A percentile compares a stretch with the other conserved stretches of the same genome.
These are phyloP conservation scores for Scaptomyza reducta DNA, from an alignment of 2,888 invertebrate genomes.

Conservation along the genomic window DNA sequence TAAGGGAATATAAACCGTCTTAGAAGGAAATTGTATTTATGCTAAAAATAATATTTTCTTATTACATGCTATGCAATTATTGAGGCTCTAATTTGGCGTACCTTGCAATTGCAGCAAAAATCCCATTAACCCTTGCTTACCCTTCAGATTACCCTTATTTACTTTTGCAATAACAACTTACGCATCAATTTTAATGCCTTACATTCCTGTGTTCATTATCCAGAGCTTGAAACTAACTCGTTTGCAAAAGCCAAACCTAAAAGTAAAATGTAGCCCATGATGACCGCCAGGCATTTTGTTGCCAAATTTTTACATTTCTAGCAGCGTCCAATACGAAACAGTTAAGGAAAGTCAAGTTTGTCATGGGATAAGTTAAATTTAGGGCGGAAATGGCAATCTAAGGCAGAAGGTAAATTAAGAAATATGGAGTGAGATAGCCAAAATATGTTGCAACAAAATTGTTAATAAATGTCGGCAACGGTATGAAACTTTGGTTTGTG, in stretches of 20 bases:
- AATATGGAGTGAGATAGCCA: conserved; percentile 1
- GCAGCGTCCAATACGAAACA: conserved; percentile 25
- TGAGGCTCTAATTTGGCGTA: not conserved
- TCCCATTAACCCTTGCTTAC: not conserved
- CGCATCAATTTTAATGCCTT: conserved; percentile 32
- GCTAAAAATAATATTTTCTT: not conserved
- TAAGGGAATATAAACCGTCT: not conserved
- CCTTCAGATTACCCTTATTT: not conserved
- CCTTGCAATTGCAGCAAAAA: not conserved
- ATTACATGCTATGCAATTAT: not conserved
- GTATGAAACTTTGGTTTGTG: conserved; percentile 61
- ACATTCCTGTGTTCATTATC: conserved; percentile 51
- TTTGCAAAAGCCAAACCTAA: not conserved
- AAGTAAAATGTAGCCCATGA: conserved; percentile 4
- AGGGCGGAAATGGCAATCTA: conserved; percentile 44
- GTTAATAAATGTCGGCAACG: conserved; percentile 48
- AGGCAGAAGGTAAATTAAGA: conserved; percentile 5
- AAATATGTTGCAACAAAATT: conserved; percentile 65
- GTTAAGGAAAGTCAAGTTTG: conserved; percentile 22
- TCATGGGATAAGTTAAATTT: conserved; percentile 29
- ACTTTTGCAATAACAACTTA: conserved; percentile 17
- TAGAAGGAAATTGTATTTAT: not conserved
- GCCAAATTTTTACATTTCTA: conserved; percentile 50
- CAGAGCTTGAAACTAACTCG: conserved; percentile 15
- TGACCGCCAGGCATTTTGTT: conserved; percentile 50